Evolutionary conservation across 2,797 vertebrate genomes (phyloP).

Genomic region (Eulemur coronatus): DNA sequence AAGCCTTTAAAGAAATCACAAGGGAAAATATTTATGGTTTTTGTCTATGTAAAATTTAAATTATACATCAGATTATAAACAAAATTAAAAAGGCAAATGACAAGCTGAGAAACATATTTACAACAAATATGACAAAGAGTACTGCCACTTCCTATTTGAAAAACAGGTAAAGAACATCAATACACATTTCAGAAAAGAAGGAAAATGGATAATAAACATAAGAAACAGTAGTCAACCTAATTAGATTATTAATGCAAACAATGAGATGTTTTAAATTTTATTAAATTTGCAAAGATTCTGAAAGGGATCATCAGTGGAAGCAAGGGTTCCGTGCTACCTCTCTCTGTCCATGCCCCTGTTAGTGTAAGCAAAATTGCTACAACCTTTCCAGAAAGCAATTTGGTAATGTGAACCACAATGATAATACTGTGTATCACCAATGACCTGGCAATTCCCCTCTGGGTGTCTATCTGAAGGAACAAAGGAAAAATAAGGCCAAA

Average conservation of each 20-base stretch:
- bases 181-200: background rate
- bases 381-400: background rate
- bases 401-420: background rate
- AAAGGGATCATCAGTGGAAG: background rate
- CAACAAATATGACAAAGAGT: background rate
- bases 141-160: background rate
- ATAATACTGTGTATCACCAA: background rate
- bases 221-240: constrained; percentile 18
- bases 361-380: background rate
- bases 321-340: too few relatives aligned
- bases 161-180: constrained; percentile 7
- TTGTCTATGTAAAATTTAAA: constrained; percentile 21
- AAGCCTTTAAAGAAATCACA: constrained; percentile 13
- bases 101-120: background rate
- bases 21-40: constrained; percentile 6
- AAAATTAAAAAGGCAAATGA: constrained; percentile 48
- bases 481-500: background rate
- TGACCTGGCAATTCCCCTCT: background rate
- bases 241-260: background rate
- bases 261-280: background rate
- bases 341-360: background rate
- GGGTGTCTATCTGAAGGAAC: background rate
- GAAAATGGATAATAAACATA: background rate
- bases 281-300: background rate
- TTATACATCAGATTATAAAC: constrained; percentile 19